phyloP scores from a whole-genome alignment of 2,113 vertebrate genomes.

The Corythornis vintsioides region DNA sequence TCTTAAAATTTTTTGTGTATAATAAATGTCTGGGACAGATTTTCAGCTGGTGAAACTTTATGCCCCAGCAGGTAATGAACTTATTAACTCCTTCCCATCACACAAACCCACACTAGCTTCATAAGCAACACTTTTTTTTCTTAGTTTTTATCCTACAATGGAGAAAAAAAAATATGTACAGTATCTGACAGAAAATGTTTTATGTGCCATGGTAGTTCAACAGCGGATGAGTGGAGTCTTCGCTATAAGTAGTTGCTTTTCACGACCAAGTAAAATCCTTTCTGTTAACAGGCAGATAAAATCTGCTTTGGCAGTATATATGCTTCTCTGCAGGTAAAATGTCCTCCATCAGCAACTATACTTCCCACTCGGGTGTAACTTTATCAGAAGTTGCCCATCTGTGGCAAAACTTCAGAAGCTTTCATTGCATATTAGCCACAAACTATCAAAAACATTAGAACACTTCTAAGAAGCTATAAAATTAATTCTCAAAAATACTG shows the following conservation, averaged over 20 bases:
- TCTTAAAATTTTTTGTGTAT: not conserved
- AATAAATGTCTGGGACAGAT: fast-evolving
- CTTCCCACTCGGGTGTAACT: conserved; percentile 1
- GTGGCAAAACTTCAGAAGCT: conserved; percentile 24
- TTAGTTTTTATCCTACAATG: conserved; percentile 6
- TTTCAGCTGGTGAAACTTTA: not conserved
- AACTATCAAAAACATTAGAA: not conserved
- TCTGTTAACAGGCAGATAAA: conserved; percentile 40
- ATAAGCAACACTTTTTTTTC: not conserved
- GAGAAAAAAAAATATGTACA: not conserved
- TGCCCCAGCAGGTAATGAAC: not conserved
- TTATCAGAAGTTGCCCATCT: conserved; percentile 21
- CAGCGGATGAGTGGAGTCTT: conserved; percentile 29
- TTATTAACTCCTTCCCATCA: not conserved
- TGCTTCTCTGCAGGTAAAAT: conserved; percentile 31
- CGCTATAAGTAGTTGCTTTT: conserved; percentile 45
- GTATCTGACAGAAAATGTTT: conserved; percentile 12
- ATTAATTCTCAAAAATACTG: not conserved
- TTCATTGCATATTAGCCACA: not conserved
- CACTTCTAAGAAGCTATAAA: not conserved
- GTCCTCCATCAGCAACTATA: conserved; percentile 27
- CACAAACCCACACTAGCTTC: not conserved
- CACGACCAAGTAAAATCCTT: conserved; percentile 6
- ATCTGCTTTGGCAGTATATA: conserved; percentile 22
- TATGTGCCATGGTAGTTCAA: not conserved